Conservation (phyloP, 1,140 invertebrate genomes). For the Laupala kohalensis region DNA sequence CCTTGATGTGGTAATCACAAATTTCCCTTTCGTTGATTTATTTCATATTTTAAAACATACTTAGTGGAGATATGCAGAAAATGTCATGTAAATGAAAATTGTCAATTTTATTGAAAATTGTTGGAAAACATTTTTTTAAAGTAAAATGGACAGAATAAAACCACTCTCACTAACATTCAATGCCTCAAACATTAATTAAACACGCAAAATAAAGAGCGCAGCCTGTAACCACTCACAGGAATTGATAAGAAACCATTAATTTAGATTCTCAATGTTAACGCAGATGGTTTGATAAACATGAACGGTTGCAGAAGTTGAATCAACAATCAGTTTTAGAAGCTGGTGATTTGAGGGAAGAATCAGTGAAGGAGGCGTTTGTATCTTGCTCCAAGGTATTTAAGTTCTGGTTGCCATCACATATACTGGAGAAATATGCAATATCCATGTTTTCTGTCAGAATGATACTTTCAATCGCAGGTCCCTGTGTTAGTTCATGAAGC, state of each 20-base stretch:
- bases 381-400: slow-evolving; percentile 43
- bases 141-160: neutral
- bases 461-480: slow-evolving; percentile 31
- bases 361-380: slow-evolving; percentile 54
- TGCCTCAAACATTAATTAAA: neutral
- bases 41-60: no score
- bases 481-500: slow-evolving; percentile 58
- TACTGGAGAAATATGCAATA: neutral
- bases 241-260: neutral
- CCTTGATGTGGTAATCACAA: no score
- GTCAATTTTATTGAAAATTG: neutral
- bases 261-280: slow-evolving; percentile 14
- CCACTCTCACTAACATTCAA: neutral
- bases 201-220: neutral
- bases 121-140: neutral
- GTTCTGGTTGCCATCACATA: neutral
- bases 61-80: no score
- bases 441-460: neutral
- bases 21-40: no score
- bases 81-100: no score
- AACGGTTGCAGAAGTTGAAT: slow-evolving; percentile 59
- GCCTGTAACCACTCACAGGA: neutral
- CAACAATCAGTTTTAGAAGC: slow-evolving; percentile 66
- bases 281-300: slow-evolving; percentile 65
- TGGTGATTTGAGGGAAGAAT: slow-evolving; percentile 45